These are phyloP conservation scores for Cryptocephalus primarius DNA, from an alignment of 2,888 invertebrate species.

Conservation along the genomic window DNA sequence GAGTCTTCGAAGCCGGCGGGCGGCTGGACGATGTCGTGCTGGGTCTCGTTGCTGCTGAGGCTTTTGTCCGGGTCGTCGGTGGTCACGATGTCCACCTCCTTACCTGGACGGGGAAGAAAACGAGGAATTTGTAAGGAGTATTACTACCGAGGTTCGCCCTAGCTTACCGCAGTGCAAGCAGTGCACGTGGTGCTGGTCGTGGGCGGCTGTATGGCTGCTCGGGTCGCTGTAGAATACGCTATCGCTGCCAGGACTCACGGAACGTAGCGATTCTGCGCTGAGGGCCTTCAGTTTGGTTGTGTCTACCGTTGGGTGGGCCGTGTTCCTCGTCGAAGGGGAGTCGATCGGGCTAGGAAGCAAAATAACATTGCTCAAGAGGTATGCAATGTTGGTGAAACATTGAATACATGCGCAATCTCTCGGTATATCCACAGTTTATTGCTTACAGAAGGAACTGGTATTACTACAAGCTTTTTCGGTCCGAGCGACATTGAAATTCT, in stretches of 20 bases:
- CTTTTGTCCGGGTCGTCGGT: conserved; percentile 32
- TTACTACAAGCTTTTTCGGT: too few species aligned
- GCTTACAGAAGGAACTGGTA: too few species aligned
- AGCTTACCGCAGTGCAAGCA: conserved; percentile 64
- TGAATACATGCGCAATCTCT: too few species aligned
- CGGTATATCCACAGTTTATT: too few species aligned
- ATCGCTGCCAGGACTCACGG: conserved; percentile 85
- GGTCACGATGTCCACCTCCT: conserved; percentile 36
- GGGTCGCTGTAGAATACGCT: conserved; percentile 81
- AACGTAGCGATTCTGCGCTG: conserved; percentile 76
- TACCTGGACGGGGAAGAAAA: not conserved
- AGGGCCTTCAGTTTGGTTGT: conserved; percentile 58
- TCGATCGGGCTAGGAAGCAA: not conserved
- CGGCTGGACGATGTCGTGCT: conserved; percentile 67
- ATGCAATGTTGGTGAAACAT: not conserved
- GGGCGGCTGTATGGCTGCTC: conserved; percentile 41
- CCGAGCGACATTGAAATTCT: too few species aligned
- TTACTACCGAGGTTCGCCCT: conserved; percentile 42
- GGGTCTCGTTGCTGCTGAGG: conserved; percentile 15
- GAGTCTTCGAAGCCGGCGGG: conserved; percentile 85
- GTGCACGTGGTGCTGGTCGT: conserved; percentile 43
- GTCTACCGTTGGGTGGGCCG: conserved; percentile 22
- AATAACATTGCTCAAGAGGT: not conserved
- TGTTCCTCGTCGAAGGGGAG: not conserved
- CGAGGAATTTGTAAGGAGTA: too few species aligned